Evolutionary conservation across 2,797 vertebrate genomes (phyloP), one percentile per base, ranked within the genome.

Genomic region (Hafferia zeledoni): DNA sequence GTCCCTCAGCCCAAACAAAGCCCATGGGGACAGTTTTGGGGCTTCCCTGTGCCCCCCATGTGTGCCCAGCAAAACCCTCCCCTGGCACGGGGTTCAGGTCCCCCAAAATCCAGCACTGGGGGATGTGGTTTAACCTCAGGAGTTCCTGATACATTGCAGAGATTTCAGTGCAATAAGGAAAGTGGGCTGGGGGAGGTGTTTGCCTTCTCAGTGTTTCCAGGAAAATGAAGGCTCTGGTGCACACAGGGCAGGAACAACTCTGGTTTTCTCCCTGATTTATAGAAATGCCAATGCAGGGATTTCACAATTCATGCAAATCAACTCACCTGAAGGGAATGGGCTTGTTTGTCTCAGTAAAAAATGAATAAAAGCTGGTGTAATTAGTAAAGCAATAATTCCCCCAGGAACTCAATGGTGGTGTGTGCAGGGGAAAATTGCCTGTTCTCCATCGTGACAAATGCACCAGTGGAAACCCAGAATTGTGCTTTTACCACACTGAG

Each of bases 341-440:
- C 30, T 63, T 78, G n/a, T 80, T 89, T 83, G 64, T 65, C 53
- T 30, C 18, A 50, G n/a, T 55, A 83, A 91, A 94, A 86, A 77
- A 91, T 25, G 72, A 83, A 43, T 23, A 57, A 90, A 81, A 55
- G 5, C 43, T 22, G 17, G 46, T 28, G 37, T 47, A 93, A 96
- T 93, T 93, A 93, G 69, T 27, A 64, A 85, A 89, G 72, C 49
- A 86, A 24, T 79, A 77, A 93, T 69, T 78, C 85, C 61, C 59
- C n/a, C 24, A 23, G 81, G 60, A 94, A 22, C 22, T 24, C 61
- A 72, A 1, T 71, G 43, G 53, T 31, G n/a, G 16, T 78, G 67
- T 63, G 53, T 65, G 76, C 55, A 68, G 15, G 57, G 65, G 65
- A 78, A 83, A 88, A 81, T 65, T 59, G 31, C 68, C 69, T 35